phyloP scores from a whole-genome alignment of 2,113 vertebrate genomes.

The Capreolus pygargus region DNA sequence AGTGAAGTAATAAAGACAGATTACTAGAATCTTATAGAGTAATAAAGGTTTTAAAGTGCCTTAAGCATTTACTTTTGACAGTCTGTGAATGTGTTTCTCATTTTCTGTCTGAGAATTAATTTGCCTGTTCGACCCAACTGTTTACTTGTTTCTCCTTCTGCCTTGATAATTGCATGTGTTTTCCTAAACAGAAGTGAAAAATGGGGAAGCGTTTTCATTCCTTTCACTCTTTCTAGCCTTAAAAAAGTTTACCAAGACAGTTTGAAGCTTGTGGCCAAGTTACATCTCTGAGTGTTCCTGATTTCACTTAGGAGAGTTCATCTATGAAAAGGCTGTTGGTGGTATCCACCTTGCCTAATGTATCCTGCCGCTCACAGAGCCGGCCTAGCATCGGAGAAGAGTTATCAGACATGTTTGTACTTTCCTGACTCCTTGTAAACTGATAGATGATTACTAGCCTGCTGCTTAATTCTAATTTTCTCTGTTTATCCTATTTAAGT shows the following conservation, averaged over 20 bases:
- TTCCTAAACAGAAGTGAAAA: not conserved
- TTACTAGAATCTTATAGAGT: not conserved
- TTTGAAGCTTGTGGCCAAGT: not conserved
- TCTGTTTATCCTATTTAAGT: not conserved
- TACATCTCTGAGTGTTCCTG: not conserved
- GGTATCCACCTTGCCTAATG: not conserved
- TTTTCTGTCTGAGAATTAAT: not conserved
- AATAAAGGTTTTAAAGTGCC: not conserved
- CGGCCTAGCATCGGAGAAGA: not conserved
- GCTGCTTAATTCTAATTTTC: slow-evolving; percentile 5
- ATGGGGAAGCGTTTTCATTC: not conserved
- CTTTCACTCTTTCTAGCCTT: not conserved
- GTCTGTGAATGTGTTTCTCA: not conserved
- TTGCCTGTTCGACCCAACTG: not conserved
- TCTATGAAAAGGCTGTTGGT: not conserved
- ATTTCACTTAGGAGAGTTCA: not conserved
- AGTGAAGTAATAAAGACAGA: not conserved
- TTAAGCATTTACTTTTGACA: not conserved
- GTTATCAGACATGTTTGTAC: not conserved
- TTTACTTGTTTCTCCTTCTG: not conserved
- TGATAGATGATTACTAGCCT: not conserved
- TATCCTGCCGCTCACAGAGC: not conserved
- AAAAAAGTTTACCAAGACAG: not conserved
- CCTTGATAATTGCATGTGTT: not conserved
- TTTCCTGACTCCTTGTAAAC: not conserved